Evolutionary conservation across 2,888 invertebrate species (phyloP), one percentile per base, ranked within the genome.

Genomic region (Dasypolia templi): DNA sequence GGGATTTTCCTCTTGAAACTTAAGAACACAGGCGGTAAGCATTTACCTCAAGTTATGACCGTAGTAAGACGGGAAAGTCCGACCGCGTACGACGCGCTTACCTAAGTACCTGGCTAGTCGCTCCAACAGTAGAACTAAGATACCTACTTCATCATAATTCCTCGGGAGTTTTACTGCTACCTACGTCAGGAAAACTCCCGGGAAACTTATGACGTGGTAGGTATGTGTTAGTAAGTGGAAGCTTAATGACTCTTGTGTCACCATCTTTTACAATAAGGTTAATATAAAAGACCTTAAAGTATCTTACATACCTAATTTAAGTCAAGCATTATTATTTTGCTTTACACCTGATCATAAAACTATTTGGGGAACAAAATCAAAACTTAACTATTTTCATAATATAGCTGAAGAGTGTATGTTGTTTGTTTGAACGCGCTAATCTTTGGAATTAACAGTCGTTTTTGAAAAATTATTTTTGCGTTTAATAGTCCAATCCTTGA

Each of bases 1-100:
- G 84, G 35, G 84, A 68, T 81, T 84, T 81, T 84, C 68, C 84
- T 65, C 39, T 42, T 49, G 11, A 73, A 61, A 65, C n/a, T 49
- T 51, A 59, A 59, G 56, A 44, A 12, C 12, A 44, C 42, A 9
- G 11, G 19, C 44, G 26, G 1, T n/a, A 29, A 44, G 11, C 17
- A 12, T 67, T 63, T 78, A 83, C 67, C 55, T 64, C 22, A 79
- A 67, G 44, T 32, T 17, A 56, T 46, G 22, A 1, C 14, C 6
- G 3, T n/a, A 26, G 22, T 44, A 29, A 56, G 29, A 42, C 59
- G 80, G 80, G 64, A 62, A 83, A 73, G 53, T 22, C 84, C 73
- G 29, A 68, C 12, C 32, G 39, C 58, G n/a, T 11, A n/a, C n/a
- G n/a, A n/a, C n/a, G n/a, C n/a, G n/a, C 19, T 35, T 32, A 12